Evolutionary conservation across 30 jellyfish, hydroid and myxozoan genomes (phyloP), one percentile per base, ranked within the genome.

Genomic region (Nemopilema nomurai): DNA sequence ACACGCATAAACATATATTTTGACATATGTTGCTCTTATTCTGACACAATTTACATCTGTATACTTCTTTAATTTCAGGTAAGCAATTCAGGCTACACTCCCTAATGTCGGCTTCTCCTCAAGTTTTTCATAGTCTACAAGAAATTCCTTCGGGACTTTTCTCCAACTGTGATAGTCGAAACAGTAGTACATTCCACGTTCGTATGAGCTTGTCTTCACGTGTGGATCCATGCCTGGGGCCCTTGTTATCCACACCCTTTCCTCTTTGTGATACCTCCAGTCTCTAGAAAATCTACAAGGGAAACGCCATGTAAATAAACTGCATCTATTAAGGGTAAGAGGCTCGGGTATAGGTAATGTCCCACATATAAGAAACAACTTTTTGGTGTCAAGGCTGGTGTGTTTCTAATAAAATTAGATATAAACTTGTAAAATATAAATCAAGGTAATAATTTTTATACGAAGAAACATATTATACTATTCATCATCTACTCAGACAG

Each of bases 171-270:
- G 98, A 8, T 95, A 96, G 79, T 93, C 98, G 67, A 93, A 93
- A 62, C 92, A 93, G 78, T 89, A 93, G 80, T 93, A 93, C 71
- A 96, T 93, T 81, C 98, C 98, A 63, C 96, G 85, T 86, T 93
- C 98, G 67, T 93, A 93, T 18, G 98, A 74, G 82, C 89, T 89
- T 50, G 97, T 93, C 76, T 93, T 93, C 28, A 93, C 76, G 71
- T 93, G 98, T 16, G 98, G 98, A 67, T 93, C 97, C 98, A 93
- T 93, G 68, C 98, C 98, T 6, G 98, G 98, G 66, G 96, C 96
- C 57, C 98, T 77, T 20, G 98, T 93, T 22, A 93, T 93, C 98
- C 98, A 93, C 27, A 93, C 96, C 16, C 96, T 87, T 57, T 93
- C 98, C 65, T 93, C 98, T 79, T 93, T 93, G 83, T 93, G 98